These are phyloP conservation scores for Diceros bicornis DNA, from an alignment of 2,797 vertebrate genomes.

Conservation along the genomic window DNA sequence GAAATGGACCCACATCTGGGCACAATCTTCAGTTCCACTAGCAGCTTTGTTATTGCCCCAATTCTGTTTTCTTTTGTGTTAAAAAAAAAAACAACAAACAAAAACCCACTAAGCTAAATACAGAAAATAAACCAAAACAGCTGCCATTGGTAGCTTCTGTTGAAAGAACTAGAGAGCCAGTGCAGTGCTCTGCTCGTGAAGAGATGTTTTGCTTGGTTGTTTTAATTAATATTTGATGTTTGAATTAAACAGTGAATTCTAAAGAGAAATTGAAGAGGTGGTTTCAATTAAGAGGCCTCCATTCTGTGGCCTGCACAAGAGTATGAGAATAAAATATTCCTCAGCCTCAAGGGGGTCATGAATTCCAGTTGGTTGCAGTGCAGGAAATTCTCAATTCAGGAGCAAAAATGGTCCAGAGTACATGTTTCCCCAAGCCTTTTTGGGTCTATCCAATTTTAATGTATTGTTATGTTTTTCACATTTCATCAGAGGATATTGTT, in stretches of 20 bases:
- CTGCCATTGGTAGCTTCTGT: neutral
- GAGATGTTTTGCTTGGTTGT: conserved; percentile 27
- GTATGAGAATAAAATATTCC: neutral
- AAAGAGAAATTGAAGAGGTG: conserved; percentile 62
- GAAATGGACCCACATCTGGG: neutral
- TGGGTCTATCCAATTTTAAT: conserved; percentile 11
- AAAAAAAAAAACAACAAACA: neutral
- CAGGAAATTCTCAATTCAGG: neutral
- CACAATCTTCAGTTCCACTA: neutral
- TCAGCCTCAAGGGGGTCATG: neutral
- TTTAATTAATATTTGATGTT: conserved; percentile 63
- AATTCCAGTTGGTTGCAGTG: neutral
- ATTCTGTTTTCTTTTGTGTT: neutral
- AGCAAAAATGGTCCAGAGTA: neutral
- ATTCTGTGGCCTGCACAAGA: neutral
- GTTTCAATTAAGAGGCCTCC: conserved; percentile 64
- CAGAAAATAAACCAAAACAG: neutral
- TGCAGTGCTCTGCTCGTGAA: neutral
- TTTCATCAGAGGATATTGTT: neutral
- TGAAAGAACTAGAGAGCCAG: neutral
- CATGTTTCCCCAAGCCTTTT: neutral
- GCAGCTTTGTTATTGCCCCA: neutral
- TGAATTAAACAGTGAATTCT: conserved; percentile 63
- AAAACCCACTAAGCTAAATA: neutral
- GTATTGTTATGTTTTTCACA: neutral